Percentiles rank a stretch among this genome's conserved stretches.
These are phyloP conservation scores for Agriopis marginaria DNA, from an alignment of 2,888 invertebrate species.

Conservation along the genomic window DNA sequence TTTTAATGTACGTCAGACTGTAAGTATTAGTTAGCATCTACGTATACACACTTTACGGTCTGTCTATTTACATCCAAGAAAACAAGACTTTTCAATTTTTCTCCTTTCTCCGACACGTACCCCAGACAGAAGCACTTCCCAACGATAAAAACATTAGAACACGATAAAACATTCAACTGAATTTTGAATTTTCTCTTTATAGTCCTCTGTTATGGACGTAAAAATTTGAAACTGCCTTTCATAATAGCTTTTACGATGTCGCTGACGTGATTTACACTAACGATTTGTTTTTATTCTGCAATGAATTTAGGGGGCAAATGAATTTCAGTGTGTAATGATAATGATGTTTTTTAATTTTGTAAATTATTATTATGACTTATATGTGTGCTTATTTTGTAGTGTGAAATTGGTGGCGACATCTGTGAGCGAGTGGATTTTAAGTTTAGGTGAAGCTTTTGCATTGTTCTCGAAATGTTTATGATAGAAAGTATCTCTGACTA, in stretches of 20 bases:
- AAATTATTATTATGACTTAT: background rate
- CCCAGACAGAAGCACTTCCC: conserved; percentile 47
- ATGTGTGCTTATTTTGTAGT: background rate
- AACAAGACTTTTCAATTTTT: conserved; percentile 77
- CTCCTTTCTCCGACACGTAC: conserved; percentile 44
- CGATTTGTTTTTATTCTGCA: conserved; percentile 54
- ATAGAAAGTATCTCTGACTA: background rate
- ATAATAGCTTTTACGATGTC: conserved; percentile 66
- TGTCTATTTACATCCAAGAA: conserved; percentile 11
- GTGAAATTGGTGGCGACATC: conserved; percentile 50
- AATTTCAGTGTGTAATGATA: conserved; percentile 18
- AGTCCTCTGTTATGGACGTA: conserved; percentile 61
- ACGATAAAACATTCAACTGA: conserved; percentile 69
- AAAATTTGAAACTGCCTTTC: conserved; percentile 64
- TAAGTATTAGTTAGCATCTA: background rate
- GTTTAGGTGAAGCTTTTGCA: background rate
- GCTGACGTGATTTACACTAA: conserved; percentile 69
- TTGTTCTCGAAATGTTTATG: background rate
- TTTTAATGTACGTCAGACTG: too few relatives aligned
- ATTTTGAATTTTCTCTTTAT: conserved; percentile 66
- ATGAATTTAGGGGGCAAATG: conserved; percentile 46
- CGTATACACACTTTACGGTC: background rate
- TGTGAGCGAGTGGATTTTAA: conserved; percentile 47
- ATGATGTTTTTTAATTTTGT: conserved; percentile 12
- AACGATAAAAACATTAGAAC: conserved; percentile 63